These are phyloP conservation scores for Drosophila gaucha DNA, from an alignment of 2,888 invertebrate species.

Conservation along the genomic window DNA sequence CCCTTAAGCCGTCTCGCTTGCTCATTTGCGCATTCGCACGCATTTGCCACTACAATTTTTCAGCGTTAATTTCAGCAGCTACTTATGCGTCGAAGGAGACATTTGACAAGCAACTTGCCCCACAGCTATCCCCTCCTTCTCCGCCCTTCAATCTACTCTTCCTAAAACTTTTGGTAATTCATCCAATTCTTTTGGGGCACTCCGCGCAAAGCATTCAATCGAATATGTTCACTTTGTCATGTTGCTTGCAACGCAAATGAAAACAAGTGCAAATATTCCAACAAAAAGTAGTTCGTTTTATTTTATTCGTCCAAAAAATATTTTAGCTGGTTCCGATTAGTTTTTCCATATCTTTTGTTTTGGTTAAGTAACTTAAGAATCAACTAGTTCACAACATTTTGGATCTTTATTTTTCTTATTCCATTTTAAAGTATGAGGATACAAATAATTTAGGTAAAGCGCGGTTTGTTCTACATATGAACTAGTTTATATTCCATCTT, in stretches of 20 bases:
- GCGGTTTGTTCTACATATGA: not conserved
- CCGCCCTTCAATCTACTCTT: no score
- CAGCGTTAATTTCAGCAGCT: conserved; percentile 74
- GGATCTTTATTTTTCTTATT: not conserved
- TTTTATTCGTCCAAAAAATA: no score
- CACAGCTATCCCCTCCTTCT: not conserved
- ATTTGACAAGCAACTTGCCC: conserved; percentile 16
- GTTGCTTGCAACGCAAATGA: not conserved
- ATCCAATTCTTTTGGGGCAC: conserved; percentile 13
- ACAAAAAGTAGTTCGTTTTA: no score
- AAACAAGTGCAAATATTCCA: no score
- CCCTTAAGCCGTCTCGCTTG: conserved; percentile 34
- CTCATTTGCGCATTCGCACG: conserved; percentile 58
- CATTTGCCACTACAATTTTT: conserved; percentile 49
- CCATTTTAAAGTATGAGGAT: no score
- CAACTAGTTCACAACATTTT: not conserved
- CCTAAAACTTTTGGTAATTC: conserved; percentile 7
- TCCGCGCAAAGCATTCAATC: not conserved
- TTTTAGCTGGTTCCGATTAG: no score
- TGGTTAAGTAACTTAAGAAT: no score
- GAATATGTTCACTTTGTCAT: conserved; percentile 30
- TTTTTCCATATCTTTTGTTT: not conserved
- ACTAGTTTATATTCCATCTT: not conserved
- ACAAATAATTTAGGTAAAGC: not conserved
- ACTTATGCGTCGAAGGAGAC: conserved; percentile 68